Base-by-base conservation (phyloP, 37 sponge, comb jelly and placozoan species). In the Aphrocallistes beatrix region DNA sequence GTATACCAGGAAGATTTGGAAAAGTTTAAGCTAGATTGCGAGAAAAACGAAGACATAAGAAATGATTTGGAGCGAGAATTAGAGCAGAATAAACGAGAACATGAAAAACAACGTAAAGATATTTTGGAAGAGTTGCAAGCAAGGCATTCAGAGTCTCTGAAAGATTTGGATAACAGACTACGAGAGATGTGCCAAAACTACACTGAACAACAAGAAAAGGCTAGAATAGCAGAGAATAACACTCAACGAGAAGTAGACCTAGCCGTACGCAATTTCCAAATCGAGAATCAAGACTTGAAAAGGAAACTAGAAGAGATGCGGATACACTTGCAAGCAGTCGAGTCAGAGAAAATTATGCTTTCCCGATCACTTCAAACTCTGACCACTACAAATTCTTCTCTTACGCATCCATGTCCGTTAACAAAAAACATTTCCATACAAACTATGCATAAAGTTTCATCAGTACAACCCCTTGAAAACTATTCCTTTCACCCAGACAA, bases 311-410 rank as follows among this genome's bases (percentile, higher is more conserved):
- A 60, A 13, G 75, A 60, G 21, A 60, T 28, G 3, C 8, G 21
- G 75, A 19, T 60, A 60, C 75, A 60, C 34, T 60, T 60, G n/a
- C 75, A 60, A 60, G 75, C 75, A 28, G 34, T 60, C 28, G 75
- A 60, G n/a, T 19, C 75, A 25, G 75, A 60, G n/a, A 60, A 60
- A 13, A 60, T 25, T 19, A 60, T 28, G n/a, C 75, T 60, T 30
- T 60, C 75, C 8, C 8, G 10, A 32, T 60, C 75, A 25, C 17
- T 60, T 30, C 75, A 28, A 60, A 60, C 25, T 60, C 10, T 60
- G 75, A 21, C 10, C 10, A 13, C 8, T 25, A 32, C n/a, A 60
- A 19, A 60, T 25, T n/a, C n/a, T n/a, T n/a, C n/a, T n/a, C n/a
- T n/a, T n/a, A n/a, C n/a, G n/a, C n/a, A n/a, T n/a, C n/a, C n/a